Percentiles rank a stretch among this genome's conserved stretches.
Evolutionary conservation across 1,140 invertebrate species (phyloP).

Genomic region (Notospermus geniculatus): DNA sequence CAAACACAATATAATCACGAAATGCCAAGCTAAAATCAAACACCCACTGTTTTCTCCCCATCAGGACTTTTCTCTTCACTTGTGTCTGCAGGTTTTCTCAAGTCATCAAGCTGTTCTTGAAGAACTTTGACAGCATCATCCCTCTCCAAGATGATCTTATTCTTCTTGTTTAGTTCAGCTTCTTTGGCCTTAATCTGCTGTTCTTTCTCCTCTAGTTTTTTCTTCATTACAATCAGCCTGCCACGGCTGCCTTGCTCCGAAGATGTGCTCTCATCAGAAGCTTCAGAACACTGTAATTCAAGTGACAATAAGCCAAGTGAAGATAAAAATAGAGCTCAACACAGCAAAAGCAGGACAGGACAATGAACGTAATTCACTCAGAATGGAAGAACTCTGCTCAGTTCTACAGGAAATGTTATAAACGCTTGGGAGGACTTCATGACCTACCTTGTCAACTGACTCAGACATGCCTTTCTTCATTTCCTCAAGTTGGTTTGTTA

Average conservation of each 20-base stretch:
- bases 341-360: no score
- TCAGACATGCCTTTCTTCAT: slow-evolving; percentile 34
- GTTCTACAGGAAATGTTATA: no score
- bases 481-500: slow-evolving; percentile 41
- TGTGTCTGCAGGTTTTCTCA: slow-evolving; percentile 27
- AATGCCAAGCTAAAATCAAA: no score
- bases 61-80: not conserved
- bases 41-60: not conserved
- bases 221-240: slow-evolving; percentile 41
- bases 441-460: slow-evolving; percentile 24
- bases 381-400: no score
- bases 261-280: slow-evolving; percentile 12
- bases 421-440: no score
- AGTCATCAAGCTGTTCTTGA: slow-evolving; percentile 44
- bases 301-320: not conserved
- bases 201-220: slow-evolving; percentile 49
- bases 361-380: no score
- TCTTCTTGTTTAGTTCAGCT: slow-evolving; percentile 42
- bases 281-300: slow-evolving; percentile 2
- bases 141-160: slow-evolving; percentile 42
- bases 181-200: slow-evolving; percentile 33
- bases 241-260: slow-evolving; percentile 33
- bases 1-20: no score
- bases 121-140: slow-evolving; percentile 37
- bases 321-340: no score